A percentile compares a stretch with the other conserved stretches of the same genome.
Conservation (phyloP, 2,797 vertebrate genomes). For the Prionace glauca region DNA sequence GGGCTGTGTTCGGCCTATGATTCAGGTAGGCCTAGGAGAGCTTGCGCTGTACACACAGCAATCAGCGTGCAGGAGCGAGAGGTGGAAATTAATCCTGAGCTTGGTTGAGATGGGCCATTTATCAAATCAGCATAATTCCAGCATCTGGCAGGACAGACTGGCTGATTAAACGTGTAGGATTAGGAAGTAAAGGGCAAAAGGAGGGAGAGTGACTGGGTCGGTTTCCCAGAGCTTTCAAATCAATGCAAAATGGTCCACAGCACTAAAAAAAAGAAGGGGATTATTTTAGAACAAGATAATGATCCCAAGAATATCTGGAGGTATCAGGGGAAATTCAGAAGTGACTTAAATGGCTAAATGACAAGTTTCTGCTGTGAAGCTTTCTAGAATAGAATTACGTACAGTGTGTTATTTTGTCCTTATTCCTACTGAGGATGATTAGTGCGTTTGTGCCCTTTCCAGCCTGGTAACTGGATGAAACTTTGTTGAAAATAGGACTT, state of each 20-base stretch:
- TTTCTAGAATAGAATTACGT: not conserved
- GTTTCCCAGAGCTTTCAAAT: not conserved
- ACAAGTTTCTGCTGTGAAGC: no score
- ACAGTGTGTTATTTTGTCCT: not conserved
- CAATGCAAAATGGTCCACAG: not conserved
- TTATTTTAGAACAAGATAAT: constrained; percentile 29
- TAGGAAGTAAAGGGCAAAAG: constrained; percentile 48
- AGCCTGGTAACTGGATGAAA: not conserved
- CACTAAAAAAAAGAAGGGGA: not conserved
- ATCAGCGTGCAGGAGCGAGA: constrained; percentile 44
- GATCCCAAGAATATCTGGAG: not conserved
- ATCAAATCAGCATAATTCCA: constrained; percentile 60
- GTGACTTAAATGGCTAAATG: not conserved
- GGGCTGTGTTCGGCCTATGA: not conserved
- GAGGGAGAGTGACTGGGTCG: not conserved
- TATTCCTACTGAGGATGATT: not conserved
- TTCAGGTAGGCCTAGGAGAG: constrained; percentile 57
- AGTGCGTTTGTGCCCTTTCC: not conserved
- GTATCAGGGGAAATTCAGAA: not conserved
- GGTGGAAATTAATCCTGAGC: constrained; percentile 62
- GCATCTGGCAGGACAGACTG: constrained; percentile 55
- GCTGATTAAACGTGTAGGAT: constrained; percentile 57
- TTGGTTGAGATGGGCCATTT: constrained; percentile 70
- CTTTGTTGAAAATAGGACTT: not conserved
- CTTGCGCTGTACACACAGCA: constrained; percentile 43